Percentiles rank a stretch among this genome's conserved stretches.
These are phyloP conservation scores for Kryptolebias ocellatus DNA, from an alignment of 2,797 vertebrate genomes.

Conservation along the genomic window DNA sequence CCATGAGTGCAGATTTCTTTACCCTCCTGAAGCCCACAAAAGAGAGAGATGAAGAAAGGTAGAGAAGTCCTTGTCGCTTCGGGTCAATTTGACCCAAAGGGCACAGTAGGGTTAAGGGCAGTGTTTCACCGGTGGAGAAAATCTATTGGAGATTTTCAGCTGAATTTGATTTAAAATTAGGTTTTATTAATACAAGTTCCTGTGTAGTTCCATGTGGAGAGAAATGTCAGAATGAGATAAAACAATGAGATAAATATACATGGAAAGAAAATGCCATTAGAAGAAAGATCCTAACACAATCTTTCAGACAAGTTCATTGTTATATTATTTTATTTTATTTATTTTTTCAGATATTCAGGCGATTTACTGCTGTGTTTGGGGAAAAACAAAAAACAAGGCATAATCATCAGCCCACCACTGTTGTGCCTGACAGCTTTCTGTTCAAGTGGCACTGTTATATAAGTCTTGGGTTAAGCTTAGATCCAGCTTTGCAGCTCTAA, in stretches of 20 bases:
- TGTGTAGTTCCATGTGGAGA: constrained; percentile 1
- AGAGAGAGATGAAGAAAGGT: no score
- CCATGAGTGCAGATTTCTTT: constrained; percentile 4
- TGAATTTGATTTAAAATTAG: constrained; percentile 31
- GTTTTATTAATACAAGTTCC: constrained; percentile 38
- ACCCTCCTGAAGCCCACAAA: no score
- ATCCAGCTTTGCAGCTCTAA: not conserved
- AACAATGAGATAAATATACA: not conserved
- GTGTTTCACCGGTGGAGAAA: constrained; percentile 26
- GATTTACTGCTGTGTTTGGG: no score
- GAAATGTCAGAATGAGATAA: not conserved
- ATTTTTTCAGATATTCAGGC: no score
- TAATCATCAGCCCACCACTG: not conserved
- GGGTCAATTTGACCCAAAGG: no score
- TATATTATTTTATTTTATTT: no score
- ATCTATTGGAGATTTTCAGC: constrained; percentile 29
- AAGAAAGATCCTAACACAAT: no score
- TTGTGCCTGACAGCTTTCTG: not conserved
- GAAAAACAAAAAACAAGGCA: not conserved
- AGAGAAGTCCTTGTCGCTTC: no score
- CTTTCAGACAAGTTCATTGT: no score
- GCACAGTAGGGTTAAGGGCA: constrained; percentile 7
- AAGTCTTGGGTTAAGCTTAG: not conserved
- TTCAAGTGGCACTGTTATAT: not conserved
- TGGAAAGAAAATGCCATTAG: no score